These are phyloP conservation scores for Forbesichthys papilliferus DNA, from an alignment of 2,113 vertebrate species.

Conservation along the genomic window DNA sequence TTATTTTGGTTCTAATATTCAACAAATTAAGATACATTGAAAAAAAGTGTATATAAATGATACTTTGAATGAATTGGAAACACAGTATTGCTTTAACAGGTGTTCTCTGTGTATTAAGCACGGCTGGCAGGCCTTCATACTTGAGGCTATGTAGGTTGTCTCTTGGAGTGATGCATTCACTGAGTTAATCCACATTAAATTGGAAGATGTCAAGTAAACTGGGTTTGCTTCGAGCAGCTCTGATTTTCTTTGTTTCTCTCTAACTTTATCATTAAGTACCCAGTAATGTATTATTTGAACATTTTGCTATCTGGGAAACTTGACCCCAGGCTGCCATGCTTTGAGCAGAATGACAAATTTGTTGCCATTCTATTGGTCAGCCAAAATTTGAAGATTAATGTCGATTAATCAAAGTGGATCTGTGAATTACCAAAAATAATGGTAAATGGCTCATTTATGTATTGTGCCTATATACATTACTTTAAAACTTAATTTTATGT, in stretches of 20 bases:
- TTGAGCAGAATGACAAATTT: neutral
- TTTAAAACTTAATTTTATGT: constrained; percentile 68
- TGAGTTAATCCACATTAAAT: neutral
- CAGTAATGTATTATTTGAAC: constrained; percentile 1
- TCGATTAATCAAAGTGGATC: constrained; percentile 8
- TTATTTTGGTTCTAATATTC: too few species aligned
- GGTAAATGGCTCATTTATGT: constrained; percentile 49
- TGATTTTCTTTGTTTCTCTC: constrained; percentile 5
- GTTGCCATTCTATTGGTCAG: neutral
- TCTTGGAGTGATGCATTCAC: neutral
- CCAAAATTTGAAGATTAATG: neutral
- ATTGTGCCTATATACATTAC: constrained; percentile 75
- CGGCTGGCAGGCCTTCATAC: neutral
- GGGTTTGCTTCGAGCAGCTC: constrained; percentile 3
- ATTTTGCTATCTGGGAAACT: constrained; percentile 2
- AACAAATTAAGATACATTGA: too few species aligned
- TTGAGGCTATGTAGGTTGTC: constrained; percentile 4
- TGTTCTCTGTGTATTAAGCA: constrained; percentile 2
- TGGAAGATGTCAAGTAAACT: neutral
- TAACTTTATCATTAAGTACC: neutral
- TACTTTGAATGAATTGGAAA: constrained; percentile 13
- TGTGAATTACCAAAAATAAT: constrained; percentile 42
- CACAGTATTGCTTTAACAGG: neutral
- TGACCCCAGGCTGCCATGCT: neutral
- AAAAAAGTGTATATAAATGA: too few species aligned